Evolutionary conservation across 2,113 vertebrate genomes (phyloP), one percentile per base, ranked within the genome.

Genomic region (Leucosticte australis): DNA sequence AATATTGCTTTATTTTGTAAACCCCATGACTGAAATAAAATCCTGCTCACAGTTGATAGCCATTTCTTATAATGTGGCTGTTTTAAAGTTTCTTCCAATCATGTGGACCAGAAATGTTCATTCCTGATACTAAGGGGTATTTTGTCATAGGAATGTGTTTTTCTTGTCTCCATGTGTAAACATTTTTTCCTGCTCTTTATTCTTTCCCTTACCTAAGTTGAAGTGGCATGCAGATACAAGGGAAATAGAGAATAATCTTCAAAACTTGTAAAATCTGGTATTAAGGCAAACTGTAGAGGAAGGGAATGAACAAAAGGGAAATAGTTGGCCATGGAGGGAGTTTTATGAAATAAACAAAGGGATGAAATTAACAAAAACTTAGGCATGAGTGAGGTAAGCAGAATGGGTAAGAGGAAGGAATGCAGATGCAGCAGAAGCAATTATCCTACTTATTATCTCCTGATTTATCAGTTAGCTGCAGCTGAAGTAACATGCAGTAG

Each of bases 11-110:
- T 68, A 59, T 90, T 94, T 95, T 92, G 89, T 96, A 92, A 96
- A 87, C 41, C 47, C 68, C 42, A 7, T 63, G 83, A 83, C 77
- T 75, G 80, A 94, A 94, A 90, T 94, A 84, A 97, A 96, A 46
- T 84, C 82, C 71, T 89, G 62, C 55, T 96, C 82, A 68, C 65
- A 47, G 59, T 15, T 62, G 69, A 91, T 86, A 81, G 67, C 68
- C 71, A 73, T 75, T 41, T 91, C 26, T 78, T 87, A 73, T 0
- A 67, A 80, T 42, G 89, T 62, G 82, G 62, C 87, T 89, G 70
- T 10, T 87, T 56, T 59, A 68, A 75, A 42, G 41, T 42, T 26
- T 67, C 9, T 68, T 91, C 27, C 37, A 50, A 42, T n/a, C 27
- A 26, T 1, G 3, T 62, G 68, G 92, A 90, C 46, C 14, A 44